Base-by-base conservation (phyloP, 2,113 vertebrate genomes). In the Hippocampus guttulatus region DNA sequence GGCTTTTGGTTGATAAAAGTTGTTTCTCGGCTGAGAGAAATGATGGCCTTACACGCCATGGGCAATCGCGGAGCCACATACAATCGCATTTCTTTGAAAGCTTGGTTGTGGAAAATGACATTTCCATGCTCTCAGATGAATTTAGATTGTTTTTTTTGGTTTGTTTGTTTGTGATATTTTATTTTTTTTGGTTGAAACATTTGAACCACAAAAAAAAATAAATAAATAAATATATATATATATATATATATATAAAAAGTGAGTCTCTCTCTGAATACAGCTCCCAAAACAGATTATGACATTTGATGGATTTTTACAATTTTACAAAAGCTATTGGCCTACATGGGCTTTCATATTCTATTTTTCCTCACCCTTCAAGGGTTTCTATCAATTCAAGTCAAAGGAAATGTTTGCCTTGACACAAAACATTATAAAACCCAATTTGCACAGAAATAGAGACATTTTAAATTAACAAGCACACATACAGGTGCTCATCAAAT, bases 331-430 rank as follows among this genome's bases (percentile, higher is more conserved):
- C 62, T 74, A 49, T 63, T 71, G 73, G 63, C 74, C 67, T 75
- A 68, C 64, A 80, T 71, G 38, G 49, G 52, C 27, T 70, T 25
- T 76, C 66, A 64, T 60, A 77, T 52, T 51, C 55, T 25, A 25
- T 43, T 67, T 67, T 72, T 71, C n/a, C 64, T 52, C 9, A 55
- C 40, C 72, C 15, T 71, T 79, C 68, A 21, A 62, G 40, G 23
- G 64, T 68, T 55, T 67, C 69, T 40, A 54, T 74, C 58, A 72
- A 66, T 41, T 14, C 21, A 43, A 74, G 65, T 9, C 15, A 40
- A 47, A 27, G 23, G n/a, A 69, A 65, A 78, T 74, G 70, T 77
- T 64, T 74, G 21, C 21, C 40, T 64, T 69, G 78, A 77, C 77
- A 64, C 78, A 52, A 41, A 67, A 77, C 21, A 67, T 73, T 69